Evolutionary conservation across 2,888 invertebrate species (phyloP).

Genomic region (Limnephilus marmoratus): DNA sequence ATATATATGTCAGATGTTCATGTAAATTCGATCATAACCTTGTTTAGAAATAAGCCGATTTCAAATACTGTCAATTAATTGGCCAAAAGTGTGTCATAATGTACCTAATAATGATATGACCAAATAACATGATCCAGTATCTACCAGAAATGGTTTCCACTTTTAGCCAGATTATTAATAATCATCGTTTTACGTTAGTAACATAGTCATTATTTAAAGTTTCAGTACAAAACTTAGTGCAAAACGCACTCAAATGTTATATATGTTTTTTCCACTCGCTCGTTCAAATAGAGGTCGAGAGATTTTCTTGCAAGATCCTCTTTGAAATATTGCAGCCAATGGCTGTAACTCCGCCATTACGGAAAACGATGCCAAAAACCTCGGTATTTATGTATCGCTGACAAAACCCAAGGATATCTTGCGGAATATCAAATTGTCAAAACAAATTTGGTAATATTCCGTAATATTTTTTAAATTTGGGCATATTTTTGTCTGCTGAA

Average conservation of each 20-base stretch:
- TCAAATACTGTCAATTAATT: not conserved
- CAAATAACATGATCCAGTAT: not conserved
- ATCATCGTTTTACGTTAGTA: not conserved
- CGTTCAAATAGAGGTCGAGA: constrained; percentile 11
- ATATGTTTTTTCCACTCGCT: not conserved
- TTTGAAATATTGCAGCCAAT: not conserved
- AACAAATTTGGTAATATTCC: not conserved
- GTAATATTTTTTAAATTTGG: not conserved
- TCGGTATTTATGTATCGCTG: not conserved
- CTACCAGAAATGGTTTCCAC: not conserved
- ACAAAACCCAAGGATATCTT: not conserved
- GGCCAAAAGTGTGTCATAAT: not conserved
- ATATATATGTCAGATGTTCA: no score
- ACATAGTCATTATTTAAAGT: not conserved
- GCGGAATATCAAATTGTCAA: not conserved
- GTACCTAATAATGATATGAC: no score
- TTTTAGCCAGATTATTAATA: not conserved
- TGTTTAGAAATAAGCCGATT: no score
- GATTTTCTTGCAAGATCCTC: not conserved
- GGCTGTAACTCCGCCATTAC: constrained; percentile 3
- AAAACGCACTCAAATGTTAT: not conserved
- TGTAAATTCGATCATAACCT: no score
- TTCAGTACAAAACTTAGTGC: not conserved
- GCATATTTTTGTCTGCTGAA: not conserved
- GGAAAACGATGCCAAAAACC: not conserved